These are phyloP conservation scores for Rhogogaster chlorosoma DNA, from an alignment of 2,888 invertebrate genomes.

Conservation along the genomic window DNA sequence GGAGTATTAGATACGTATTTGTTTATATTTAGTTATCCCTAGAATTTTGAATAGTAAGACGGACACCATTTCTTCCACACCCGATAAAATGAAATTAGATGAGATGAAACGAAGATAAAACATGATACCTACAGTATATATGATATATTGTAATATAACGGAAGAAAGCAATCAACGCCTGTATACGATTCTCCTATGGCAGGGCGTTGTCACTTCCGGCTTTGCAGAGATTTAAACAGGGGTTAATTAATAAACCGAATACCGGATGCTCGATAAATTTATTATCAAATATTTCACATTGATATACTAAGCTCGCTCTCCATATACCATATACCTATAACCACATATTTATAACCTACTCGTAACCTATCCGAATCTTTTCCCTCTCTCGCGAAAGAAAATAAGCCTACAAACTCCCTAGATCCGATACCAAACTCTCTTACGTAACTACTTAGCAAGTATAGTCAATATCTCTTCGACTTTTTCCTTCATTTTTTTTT, in stretches of 20 bases:
- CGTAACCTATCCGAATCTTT: slow-evolving; percentile 31
- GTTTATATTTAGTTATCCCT: too few species aligned
- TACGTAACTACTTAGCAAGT: background rate
- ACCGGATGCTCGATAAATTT: slow-evolving; percentile 54
- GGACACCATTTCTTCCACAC: background rate
- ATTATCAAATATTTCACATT: slow-evolving; percentile 50
- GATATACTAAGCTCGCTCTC: slow-evolving; percentile 50
- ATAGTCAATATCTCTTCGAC: background rate
- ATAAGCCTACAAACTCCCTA: slow-evolving; percentile 10
- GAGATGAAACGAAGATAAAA: background rate
- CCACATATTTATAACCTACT: slow-evolving; percentile 45
- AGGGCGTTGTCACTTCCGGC: slow-evolving; percentile 64
- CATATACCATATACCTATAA: background rate
- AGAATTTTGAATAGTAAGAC: background rate
- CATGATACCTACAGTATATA: too few species aligned
- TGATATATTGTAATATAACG: slow-evolving; percentile 6
- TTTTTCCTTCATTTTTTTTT: background rate
- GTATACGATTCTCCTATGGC: slow-evolving; percentile 32
- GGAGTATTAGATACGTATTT: background rate
- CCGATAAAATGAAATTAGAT: background rate
- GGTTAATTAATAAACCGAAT: slow-evolving; percentile 48
- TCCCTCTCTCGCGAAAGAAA: slow-evolving; percentile 27
- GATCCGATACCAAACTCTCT: background rate
- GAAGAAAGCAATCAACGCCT: slow-evolving; percentile 34
- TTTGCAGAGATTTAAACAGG: slow-evolving; percentile 26